Evolutionary conservation across 1,140 invertebrate genomes (phyloP).

Genomic region (Aphelenchoides fujianensis): DNA sequence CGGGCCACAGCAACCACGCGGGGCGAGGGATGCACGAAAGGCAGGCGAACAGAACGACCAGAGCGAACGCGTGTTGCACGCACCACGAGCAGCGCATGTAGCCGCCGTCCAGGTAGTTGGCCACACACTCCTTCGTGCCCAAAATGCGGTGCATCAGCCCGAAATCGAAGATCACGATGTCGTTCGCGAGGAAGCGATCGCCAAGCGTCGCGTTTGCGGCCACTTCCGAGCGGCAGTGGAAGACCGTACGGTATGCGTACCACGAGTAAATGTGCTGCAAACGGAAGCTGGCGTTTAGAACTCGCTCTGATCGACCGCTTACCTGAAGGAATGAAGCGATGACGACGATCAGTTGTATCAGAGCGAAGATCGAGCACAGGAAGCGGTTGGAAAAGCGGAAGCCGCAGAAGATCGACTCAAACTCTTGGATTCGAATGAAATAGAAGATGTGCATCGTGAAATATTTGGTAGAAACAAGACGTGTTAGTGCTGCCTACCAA

Average conservation of each 20-base stretch:
- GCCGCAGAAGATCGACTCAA: slow-evolving; percentile 35
- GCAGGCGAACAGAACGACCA: slow-evolving; percentile 36
- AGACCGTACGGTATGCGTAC: slow-evolving; percentile 44
- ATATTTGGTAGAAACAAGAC: not conserved
- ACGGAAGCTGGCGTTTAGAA: not conserved
- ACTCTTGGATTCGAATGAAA: slow-evolving; percentile 35
- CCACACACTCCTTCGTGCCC: slow-evolving; percentile 57
- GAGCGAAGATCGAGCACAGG: slow-evolving; percentile 34
- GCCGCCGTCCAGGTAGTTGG: slow-evolving; percentile 57
- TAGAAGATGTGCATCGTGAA: slow-evolving; percentile 43
- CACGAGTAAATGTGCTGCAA: slow-evolving; percentile 53
- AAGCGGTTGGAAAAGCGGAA: slow-evolving; percentile 33
- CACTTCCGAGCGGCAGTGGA: slow-evolving; percentile 52
- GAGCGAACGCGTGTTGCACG: slow-evolving; percentile 45
- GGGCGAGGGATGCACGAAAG: slow-evolving; percentile 43
- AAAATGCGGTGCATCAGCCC: slow-evolving; percentile 55
- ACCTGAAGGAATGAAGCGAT: slow-evolving; percentile 42
- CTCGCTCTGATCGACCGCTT: not conserved
- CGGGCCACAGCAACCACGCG: slow-evolving; percentile 56
- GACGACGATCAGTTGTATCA: slow-evolving; percentile 28
- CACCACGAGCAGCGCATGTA: slow-evolving; percentile 57
- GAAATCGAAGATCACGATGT: slow-evolving; percentile 59
- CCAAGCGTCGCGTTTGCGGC: slow-evolving; percentile 32
- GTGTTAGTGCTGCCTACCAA: too few relatives aligned
- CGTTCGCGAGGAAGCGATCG: slow-evolving; percentile 51